phyloP scores from a whole-genome alignment of 1,140 invertebrate genomes.

The Pseudomyrmex flavicornis region DNA sequence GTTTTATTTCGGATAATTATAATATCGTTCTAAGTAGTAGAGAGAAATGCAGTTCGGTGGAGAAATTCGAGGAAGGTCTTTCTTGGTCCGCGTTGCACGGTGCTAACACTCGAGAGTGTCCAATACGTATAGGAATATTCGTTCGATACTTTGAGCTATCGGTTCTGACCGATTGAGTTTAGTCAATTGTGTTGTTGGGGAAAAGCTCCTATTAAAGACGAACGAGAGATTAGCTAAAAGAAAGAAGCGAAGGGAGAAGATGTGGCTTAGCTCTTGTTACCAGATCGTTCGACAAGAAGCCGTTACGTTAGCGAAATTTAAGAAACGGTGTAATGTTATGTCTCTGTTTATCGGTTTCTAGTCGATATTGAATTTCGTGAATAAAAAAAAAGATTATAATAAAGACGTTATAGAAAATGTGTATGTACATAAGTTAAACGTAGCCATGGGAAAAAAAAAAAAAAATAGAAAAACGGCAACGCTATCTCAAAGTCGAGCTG shows the following conservation, averaged over 20 bases:
- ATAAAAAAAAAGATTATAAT: background rate
- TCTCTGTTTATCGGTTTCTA: slow-evolving; percentile 15
- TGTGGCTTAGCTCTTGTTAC: slow-evolving; percentile 2
- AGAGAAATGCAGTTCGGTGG: background rate
- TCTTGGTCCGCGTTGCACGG: background rate
- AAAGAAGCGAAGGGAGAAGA: background rate
- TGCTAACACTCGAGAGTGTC: slow-evolving; percentile 32
- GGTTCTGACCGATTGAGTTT: slow-evolving; percentile 2
- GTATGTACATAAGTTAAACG: too few species aligned
- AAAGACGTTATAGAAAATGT: background rate
- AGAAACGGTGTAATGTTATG: background rate
- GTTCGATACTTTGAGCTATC: background rate
- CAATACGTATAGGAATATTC: slow-evolving; percentile 21
- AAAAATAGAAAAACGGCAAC: background rate
- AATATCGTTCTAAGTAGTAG: background rate
- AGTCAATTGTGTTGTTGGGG: slow-evolving; percentile 25
- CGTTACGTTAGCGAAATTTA: slow-evolving; percentile 20
- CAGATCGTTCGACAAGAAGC: background rate
- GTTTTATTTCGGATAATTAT: too few species aligned
- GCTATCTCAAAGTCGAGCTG: too few species aligned
- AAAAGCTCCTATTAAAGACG: slow-evolving; percentile 22
- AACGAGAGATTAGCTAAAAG: background rate
- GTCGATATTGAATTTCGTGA: slow-evolving; percentile 12
- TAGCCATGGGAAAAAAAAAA: background rate
- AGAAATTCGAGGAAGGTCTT: slow-evolving; percentile 5